Conservation (phyloP, 1,140 invertebrate species). For the Drosophila kohkoa region DNA sequence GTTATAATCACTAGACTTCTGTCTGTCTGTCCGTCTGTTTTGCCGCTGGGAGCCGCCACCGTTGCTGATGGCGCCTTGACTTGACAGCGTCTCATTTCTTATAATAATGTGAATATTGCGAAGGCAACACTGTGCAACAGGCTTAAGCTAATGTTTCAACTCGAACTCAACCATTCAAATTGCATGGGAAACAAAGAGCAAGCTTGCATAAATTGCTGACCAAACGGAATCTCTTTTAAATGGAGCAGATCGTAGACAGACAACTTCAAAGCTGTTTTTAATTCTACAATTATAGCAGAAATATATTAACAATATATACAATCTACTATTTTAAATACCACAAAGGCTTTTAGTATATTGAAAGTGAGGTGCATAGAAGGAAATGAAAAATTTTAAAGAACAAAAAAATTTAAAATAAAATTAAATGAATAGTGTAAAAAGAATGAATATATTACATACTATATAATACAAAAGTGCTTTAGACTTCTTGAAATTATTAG, state of each 20-base stretch:
- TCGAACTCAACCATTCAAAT: background rate
- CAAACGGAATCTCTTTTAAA: background rate
- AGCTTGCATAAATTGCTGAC: background rate
- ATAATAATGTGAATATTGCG: conserved; percentile 76
- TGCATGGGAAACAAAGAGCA: background rate
- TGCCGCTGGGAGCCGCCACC: conserved; percentile 28
- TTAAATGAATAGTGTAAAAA: no score
- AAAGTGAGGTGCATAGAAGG: no score
- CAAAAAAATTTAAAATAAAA: no score
- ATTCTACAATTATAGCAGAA: no score
- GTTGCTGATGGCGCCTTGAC: conserved; percentile 70
- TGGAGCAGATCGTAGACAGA: background rate
- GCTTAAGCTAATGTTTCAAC: conserved; percentile 1
- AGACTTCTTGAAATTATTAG: no score
- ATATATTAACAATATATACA: no score
- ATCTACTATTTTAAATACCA: no score
- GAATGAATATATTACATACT: no score
- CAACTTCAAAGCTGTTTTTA: background rate
- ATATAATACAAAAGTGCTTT: no score
- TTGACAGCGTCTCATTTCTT: conserved; percentile 55
- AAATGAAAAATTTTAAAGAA: no score
- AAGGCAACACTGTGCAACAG: conserved; percentile 59
- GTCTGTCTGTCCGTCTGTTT: conserved; percentile 24
- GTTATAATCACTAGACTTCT: conserved; percentile 77
- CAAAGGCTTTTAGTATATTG: no score